These are phyloP conservation scores for Gari tellinella DNA, from an alignment of 2,888 invertebrate genomes.

Conservation along the genomic window DNA sequence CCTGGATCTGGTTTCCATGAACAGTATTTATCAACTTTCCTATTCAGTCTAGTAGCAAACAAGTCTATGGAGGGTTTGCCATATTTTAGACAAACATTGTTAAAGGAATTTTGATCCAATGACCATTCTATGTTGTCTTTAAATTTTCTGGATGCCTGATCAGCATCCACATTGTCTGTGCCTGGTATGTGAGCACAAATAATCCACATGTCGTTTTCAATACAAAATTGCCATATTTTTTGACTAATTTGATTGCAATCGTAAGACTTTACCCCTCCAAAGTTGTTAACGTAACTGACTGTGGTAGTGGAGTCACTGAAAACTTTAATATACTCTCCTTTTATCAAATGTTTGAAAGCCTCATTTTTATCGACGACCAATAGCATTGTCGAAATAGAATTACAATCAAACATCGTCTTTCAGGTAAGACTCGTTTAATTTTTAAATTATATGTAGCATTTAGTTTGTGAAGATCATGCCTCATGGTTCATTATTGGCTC, in stretches of 20 bases:
- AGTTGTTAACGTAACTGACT: constrained; percentile 15
- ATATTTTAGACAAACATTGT: constrained; percentile 5
- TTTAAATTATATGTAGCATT: too few species aligned
- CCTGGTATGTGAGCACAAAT: constrained; percentile 11
- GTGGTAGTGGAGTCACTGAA: constrained; percentile 9
- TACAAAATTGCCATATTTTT: constrained; percentile 24
- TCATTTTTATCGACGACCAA: too few species aligned
- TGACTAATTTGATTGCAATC: constrained; percentile 18
- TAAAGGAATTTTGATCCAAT: constrained; percentile 11
- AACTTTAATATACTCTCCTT: constrained; percentile 8
- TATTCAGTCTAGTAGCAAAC: constrained; percentile 41
- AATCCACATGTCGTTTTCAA: constrained; percentile 13
- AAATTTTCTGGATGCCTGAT: constrained; percentile 12
- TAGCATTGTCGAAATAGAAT: too few species aligned
- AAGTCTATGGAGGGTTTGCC: constrained; percentile 24
- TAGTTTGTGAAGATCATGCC: too few species aligned
- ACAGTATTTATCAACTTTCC: constrained; percentile 14
- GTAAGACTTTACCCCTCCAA: constrained; percentile 16
- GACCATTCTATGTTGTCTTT: constrained; percentile 39
- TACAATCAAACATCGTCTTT: too few species aligned
- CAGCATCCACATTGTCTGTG: constrained; percentile 6
- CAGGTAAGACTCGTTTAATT: too few species aligned
- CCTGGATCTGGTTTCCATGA: constrained; percentile 35
- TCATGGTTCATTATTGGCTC: too few species aligned
- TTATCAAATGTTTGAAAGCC: not conserved